Base-by-base conservation (phyloP, 1,140 invertebrate species). In the Ceratitis capitata region DNA sequence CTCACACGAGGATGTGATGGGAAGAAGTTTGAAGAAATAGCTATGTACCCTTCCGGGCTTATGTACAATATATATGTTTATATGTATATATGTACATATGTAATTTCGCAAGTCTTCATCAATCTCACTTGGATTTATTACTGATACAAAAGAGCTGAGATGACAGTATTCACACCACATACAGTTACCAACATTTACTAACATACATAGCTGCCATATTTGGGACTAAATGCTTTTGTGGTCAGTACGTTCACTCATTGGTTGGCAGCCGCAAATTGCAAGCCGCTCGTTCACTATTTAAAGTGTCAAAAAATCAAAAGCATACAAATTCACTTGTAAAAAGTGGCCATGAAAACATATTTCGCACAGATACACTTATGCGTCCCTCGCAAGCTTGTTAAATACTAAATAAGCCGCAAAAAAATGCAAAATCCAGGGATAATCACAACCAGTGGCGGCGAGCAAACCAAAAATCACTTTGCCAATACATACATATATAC, bases 301-400 rank as follows among this genome's bases (percentile, higher is more conserved):
- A 78, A 78, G 69, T 78, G 69, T 78, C 39, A 42, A 78, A 42
- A 78, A 78, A 45, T 78, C 69, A 45, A 45, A 78, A 42, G 69
- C 69, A 42, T 74, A 39, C 12, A 39, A 42, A 39, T 19, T 32
- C 26, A 16, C 10, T 32, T n/a, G 9, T 39, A 78, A 78, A 78
- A 78, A 78, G 42, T 78, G 69, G 39, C 69, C 69, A 42, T 78
- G 69, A 78, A 78, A 78, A 78, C 69, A 78, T 35, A 78, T 78
- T 78, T 78, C n/a, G 16, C n/a, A 78, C n/a, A 7, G 14, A n/a
- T 3, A 74, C 29, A 69, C 29, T 29, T 49, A 49, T 49, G 47
- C 47, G 7, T 61, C 19, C 3, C 51, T n/a, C n/a, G 51, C 51
- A 56, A n/a, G n/a, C n/a, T n/a, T n/a, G n/a, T n/a, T n/a, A n/a